Evolutionary conservation across 1,140 invertebrate species (phyloP), one percentile per base, ranked within the genome.

Genomic region (Campodea augens): DNA sequence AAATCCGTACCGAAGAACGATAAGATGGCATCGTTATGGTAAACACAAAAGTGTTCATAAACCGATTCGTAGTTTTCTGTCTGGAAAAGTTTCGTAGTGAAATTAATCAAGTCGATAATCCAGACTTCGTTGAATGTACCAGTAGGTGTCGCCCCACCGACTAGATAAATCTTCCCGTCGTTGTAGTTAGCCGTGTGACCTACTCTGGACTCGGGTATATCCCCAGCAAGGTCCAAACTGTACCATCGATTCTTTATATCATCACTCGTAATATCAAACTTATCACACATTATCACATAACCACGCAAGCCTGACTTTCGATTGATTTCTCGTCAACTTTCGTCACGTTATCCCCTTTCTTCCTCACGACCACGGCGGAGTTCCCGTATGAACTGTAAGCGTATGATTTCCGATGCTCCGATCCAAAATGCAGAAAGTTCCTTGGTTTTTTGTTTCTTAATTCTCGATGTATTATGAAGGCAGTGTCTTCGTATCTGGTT

Each of bases 301-400:
- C 45, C 12, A 48, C 47, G 50, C 57, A 60, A 48, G 58, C 37
- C 38, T 52, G 43, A 48, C 54, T 54, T 36, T 55, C 51, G 7
- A 52, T 22, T 3, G 57, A 47, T 52, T 54, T 62, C 21, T 59
- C 49, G 43, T 54, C 50, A 15, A 44, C 29, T 40, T 51, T 54
- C 0, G 46, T 50, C 5, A 52, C 42, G 13, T 52, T 44, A 19
- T 47, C 37, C n/a, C 43, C 47, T 39, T 43, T 38, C 27, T 55
- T 55, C 7, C 45, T 55, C 25, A 67, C 51, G 19, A 64, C 55
- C 7, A 67, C 60, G 5, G 64, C 58, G 13, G 65, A 55, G 47
- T 67, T 67, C 36, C 66, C 66, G 45, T 61, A 59, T 48, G 51
- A 66, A 27, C 57, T 63, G 43, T 67, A 68, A 18, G 60, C 57